A percentile compares a stretch with the other conserved stretches of the same genome.
phyloP scores from a whole-genome alignment of 2,113 vertebrate genomes.

The Amphiprion ocellaris region DNA sequence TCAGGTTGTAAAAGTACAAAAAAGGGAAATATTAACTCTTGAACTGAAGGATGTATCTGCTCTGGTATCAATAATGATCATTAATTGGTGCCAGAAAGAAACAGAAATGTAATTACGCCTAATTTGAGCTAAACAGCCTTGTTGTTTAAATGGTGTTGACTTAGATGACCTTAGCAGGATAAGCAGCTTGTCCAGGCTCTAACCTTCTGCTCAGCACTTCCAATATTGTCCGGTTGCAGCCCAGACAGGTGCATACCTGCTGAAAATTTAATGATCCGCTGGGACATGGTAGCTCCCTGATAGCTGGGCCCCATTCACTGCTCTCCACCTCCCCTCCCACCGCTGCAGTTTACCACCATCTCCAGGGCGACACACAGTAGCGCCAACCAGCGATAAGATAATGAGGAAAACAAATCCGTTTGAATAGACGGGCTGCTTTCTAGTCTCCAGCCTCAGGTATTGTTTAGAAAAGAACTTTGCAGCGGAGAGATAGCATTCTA shows the following conservation, averaged over 20 bases:
- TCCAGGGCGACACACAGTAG: constrained; percentile 74
- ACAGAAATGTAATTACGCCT: background rate
- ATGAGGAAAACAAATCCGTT: constrained; percentile 84
- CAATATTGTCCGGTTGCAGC: constrained; percentile 62
- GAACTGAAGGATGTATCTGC: background rate
- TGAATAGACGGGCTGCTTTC: constrained; percentile 76
- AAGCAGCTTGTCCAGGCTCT: constrained; percentile 19
- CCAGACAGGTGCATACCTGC: constrained; percentile 68
- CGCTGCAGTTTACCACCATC: constrained; percentile 79
- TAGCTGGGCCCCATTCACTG: constrained; percentile 80
- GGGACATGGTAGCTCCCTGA: constrained; percentile 79
- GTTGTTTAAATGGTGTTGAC: background rate
- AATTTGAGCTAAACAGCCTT: constrained; percentile 8
- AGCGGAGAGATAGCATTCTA: constrained; percentile 67
- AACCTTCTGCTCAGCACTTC: constrained; percentile 30
- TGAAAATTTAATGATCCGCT: constrained; percentile 87
- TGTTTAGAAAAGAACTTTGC: constrained; percentile 71
- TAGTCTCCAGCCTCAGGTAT: constrained; percentile 39
- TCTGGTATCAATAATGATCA: constrained; percentile 1
- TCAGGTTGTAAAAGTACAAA: constrained; percentile 19
- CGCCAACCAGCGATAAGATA: constrained; percentile 80
- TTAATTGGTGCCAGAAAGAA: constrained; percentile 22
- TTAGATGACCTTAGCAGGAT: constrained; percentile 1
- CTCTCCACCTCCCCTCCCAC: constrained; percentile 52
- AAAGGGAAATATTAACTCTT: constrained; percentile 4